phyloP scores from a whole-genome alignment of 2,888 invertebrate species.

The Maniola hyperantus region DNA sequence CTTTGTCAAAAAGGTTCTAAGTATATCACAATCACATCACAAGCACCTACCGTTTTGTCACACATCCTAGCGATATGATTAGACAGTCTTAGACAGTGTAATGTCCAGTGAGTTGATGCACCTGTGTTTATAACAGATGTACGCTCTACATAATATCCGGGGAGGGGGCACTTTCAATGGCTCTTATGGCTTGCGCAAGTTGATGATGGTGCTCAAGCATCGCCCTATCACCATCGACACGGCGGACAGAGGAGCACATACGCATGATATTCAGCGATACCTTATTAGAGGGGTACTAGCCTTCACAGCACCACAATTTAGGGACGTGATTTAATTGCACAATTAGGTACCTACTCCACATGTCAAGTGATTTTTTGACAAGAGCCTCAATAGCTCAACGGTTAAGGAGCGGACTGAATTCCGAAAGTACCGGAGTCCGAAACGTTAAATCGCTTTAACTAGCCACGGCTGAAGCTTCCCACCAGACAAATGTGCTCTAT shows the following conservation, averaged over 20 bases:
- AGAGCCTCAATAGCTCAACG: no score
- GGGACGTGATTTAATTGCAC: not conserved
- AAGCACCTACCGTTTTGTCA: conserved; percentile 75
- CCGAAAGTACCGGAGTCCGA: no score
- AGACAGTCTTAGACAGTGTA: conserved; percentile 67
- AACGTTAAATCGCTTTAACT: no score
- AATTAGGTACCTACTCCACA: not conserved
- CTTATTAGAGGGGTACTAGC: conserved; percentile 18
- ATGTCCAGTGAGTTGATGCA: conserved; percentile 74
- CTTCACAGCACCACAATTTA: not conserved
- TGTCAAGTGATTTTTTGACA: not conserved
- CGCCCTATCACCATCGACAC: conserved; percentile 55
- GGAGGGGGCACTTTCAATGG: conserved; percentile 82
- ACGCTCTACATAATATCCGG: conserved; percentile 67
- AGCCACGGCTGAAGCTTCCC: no score
- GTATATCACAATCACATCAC: conserved; percentile 37
- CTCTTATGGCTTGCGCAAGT: conserved; percentile 72
- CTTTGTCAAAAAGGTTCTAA: conserved; percentile 5
- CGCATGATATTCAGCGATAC: conserved; percentile 6
- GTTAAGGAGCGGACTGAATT: no score
- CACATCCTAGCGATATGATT: conserved; percentile 71
- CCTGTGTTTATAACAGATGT: conserved; percentile 79
- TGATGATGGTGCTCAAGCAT: conserved; percentile 69
- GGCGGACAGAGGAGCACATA: conserved; percentile 29
- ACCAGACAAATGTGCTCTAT: no score